Base-by-base conservation (phyloP, 2,113 vertebrate genomes). In the Cyphomyrus plagiostoma region DNA sequence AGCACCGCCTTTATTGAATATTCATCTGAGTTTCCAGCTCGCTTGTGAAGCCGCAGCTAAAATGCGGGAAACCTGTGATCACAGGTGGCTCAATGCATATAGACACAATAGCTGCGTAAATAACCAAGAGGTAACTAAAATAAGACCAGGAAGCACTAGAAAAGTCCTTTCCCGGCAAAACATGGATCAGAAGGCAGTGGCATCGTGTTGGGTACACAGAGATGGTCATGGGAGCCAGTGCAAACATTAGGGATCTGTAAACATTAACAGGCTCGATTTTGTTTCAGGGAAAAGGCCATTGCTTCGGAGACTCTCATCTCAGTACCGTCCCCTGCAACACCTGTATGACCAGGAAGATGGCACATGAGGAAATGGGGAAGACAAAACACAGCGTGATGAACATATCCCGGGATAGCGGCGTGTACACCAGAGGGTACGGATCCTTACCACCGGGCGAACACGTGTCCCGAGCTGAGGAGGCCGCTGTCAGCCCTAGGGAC, bases 251-350 rank as follows among this genome's bases (percentile, higher is more conserved):
- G 11, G 19, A 62, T 42, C 7, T 39, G 56, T 42, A 46, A 46
- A 42, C 17, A 45, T 66, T 88, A 45, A 88, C 39, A 13, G 15
- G 19, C 56, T 58, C 8, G 23, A 62, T 2, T 50, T 84, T 48
- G 30, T 84, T 89, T 89, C 92, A 95, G 96, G 89, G 94, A 95
- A 90, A 91, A 94, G 77, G 92, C 94, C 9, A 87, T 95, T 80
- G 95, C 96, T 0, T 82, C 89, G n/a, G 94, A 94, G 92, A 95
- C 94, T 0, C 93, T 94, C 74, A 42, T 95, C 90, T 95, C 95
- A 21, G 52, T 91, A 0, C 94, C 94, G 77, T 45, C n/a, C 0
- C 17, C 92, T 0, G 90, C 87, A 1, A 89, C 46, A 48, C 83
- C 89, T 2, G 90, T 88, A 1, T 89, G 89, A 58, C 3, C 4